Evolutionary conservation across 2,113 vertebrate species (phyloP).

Genomic region (Ameiurus melas): DNA sequence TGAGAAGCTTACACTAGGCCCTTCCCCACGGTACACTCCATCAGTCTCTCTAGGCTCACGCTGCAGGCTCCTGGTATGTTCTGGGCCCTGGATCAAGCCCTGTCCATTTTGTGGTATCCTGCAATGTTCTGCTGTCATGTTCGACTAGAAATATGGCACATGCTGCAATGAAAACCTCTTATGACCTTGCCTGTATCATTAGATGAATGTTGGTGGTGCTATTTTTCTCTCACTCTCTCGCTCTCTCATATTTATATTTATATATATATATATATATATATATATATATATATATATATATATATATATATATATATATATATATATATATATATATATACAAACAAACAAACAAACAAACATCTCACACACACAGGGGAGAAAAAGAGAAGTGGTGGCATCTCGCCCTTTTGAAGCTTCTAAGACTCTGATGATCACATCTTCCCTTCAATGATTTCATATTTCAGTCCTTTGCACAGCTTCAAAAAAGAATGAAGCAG

Average conservation of each 20-base stretch:
- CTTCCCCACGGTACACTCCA: neutral
- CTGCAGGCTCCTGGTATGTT: neutral
- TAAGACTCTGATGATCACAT: conserved; percentile 7
- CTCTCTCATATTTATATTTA: too few species aligned
- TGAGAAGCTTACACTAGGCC: neutral
- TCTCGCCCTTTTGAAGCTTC: neutral
- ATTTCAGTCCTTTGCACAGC: neutral
- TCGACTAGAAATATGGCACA: neutral
- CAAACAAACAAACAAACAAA: too few species aligned
- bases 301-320: too few species aligned
- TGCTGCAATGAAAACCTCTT: neutral
- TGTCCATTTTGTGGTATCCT: neutral
- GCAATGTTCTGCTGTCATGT: neutral
- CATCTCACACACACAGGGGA: neutral
- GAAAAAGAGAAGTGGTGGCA: neutral
- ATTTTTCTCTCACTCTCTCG: too few species aligned
- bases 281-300: too few species aligned
- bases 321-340: too few species aligned
- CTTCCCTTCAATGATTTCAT: conserved; percentile 8
- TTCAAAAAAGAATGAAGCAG: neutral
- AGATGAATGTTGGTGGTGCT: neutral
- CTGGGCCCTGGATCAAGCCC: too few species aligned
- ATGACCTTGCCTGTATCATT: neutral
- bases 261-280: too few species aligned
- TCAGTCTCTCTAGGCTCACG: neutral